Conservation (phyloP, 2,113 vertebrate genomes). For the Ramphastos sulfuratus region DNA sequence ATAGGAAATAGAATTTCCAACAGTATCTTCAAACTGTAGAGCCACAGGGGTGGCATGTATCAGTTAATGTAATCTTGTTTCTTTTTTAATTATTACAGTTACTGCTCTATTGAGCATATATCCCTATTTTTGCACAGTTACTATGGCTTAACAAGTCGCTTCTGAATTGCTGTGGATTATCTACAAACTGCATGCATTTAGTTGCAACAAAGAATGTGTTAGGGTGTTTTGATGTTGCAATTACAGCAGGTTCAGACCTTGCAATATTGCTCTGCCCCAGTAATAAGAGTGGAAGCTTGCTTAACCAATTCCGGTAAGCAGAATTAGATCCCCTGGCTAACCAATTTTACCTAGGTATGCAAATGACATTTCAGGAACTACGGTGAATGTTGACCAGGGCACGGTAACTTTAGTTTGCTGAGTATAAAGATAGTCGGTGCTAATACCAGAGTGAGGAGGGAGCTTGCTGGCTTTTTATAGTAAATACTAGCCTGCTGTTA, state of each 20-base stretch:
- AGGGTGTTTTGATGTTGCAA: background rate
- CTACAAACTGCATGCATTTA: rapidly evolving
- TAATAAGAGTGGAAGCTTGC: background rate
- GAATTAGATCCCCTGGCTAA: background rate
- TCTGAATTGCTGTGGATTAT: background rate
- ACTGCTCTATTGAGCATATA: background rate
- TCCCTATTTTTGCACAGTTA: background rate
- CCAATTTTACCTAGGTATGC: background rate
- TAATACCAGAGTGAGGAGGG: background rate
- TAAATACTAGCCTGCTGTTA: background rate
- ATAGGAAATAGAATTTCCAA: background rate
- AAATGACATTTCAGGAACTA: background rate
- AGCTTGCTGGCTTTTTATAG: background rate
- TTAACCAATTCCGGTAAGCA: background rate
- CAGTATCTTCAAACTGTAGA: background rate
- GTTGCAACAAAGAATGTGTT: background rate
- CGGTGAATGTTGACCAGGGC: background rate
- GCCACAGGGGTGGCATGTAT: background rate
- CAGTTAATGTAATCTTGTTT: background rate
- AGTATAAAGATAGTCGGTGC: background rate
- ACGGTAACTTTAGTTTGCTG: background rate
- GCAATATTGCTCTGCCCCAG: background rate
- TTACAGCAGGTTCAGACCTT: background rate
- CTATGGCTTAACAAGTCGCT: background rate
- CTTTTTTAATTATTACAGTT: background rate